Evolutionary conservation across 1,140 invertebrate genomes (phyloP), one percentile per base, ranked within the genome.

Genomic region (Aphis gossypii): DNA sequence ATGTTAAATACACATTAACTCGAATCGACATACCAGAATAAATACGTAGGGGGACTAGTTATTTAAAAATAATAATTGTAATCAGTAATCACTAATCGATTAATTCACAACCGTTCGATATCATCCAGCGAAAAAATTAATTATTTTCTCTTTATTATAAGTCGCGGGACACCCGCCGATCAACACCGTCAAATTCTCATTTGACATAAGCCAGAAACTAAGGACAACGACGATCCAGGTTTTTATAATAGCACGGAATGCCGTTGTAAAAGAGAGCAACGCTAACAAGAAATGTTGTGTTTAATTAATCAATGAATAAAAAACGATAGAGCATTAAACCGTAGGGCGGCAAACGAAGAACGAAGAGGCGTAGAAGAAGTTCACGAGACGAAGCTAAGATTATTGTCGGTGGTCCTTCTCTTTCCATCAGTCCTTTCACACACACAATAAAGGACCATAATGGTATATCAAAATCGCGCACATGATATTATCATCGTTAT

Each of bases 241-340:
- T 89, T 30, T 41, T 56, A 25, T 30, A 21, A 89, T 89, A 56
- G 23, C 35, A 11, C 7, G 23, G 88, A 89, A 88, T 88, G n/a
- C 35, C 7, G 86, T 35, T 30, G 25, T 86, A 14, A 54, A 88
- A n/a, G 35, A 56, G 60, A 76, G 14, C 30, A 76, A 56, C 35
- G 21, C 3, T 38, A 83, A 83, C 35, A 89, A 89, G 51, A 89
- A 56, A 56, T 56, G 14, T n/a, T 20, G 25, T 56, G 35, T 89
- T 89, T 56, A 89, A 89, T 89, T 89, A 51, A 54, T 35, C 88
- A 56, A 89, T 89, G 48, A 54, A 54, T 54, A 38, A 38, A 38
- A 56, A 56, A 89, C 35, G 87, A 11, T 76, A n/a, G 23, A 86
- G 44, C 25, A 41, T 89, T 89, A 54, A 89, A 89, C 2, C 23